Evolutionary conservation across 2,888 invertebrate genomes (phyloP), one percentile per base, ranked within the genome.

Genomic region (Parnassius orleans): DNA sequence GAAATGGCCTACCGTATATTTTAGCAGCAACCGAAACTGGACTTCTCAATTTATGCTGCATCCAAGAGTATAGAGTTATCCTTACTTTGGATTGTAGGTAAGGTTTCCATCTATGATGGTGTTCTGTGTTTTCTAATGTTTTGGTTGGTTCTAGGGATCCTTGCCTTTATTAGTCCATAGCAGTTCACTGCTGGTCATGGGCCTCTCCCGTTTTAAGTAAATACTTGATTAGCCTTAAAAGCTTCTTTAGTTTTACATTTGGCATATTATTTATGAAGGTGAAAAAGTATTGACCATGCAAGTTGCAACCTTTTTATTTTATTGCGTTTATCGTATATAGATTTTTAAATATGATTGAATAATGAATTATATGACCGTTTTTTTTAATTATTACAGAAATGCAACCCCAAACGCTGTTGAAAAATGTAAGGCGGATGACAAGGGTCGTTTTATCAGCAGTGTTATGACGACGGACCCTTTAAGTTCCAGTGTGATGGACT

Each of bases 21-120:
- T 64, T 91, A 10, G 88, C 88, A 15, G 86, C 84, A 68, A 87
- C 86, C 0, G 87, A 88, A 12, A 61, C 78, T 15, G 90, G 90
- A 7, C 83, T 84, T 14, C 72, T 91, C 42, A 81, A 79, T 50
- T 64, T 91, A 0, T 90, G 85, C 65, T 87, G 87, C 0, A 46
- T 89, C 41, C 48, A 74, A 0, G 84, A 87, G 11, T 68, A 72
- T 5, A 83, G 86, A 65, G 84, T 88, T 68, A 80, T 90, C 9
- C 81, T 90, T 50, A 88, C 84, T 2, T 65, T 91, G 77, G 90
- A 91, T 63, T 83, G 85, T 65, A 74, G 87, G 89, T 63, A 10
- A 58, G 51, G 7, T 10, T 24, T 9, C n/a, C 24, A 33, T 19
- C n/a, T 33, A 33, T 33, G 33, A 5, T 7, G 33, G 7, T 33